These are phyloP conservation scores for Incurvaria masculella DNA, from an alignment of 2,888 invertebrate species.

Conservation along the genomic window DNA sequence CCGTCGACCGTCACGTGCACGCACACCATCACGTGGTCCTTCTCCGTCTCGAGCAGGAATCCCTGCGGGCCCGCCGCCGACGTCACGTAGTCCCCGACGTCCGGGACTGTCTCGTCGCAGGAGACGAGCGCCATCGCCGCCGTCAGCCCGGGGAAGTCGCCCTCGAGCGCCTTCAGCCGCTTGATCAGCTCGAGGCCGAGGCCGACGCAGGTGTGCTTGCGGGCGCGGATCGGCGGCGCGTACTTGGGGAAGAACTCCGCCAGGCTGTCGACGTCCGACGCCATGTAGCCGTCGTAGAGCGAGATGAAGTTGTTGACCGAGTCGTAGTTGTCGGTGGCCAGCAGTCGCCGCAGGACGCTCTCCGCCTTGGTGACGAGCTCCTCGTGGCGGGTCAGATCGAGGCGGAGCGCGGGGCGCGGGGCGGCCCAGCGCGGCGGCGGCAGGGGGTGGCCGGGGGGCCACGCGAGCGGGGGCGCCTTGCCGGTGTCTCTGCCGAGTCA, in stretches of 20 bases:
- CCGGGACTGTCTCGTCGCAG: slow-evolving; percentile 81
- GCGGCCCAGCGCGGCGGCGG: slow-evolving; percentile 49
- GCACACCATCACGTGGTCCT: slow-evolving; percentile 84
- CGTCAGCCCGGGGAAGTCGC: slow-evolving; percentile 66
- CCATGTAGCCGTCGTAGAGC: slow-evolving; percentile 64
- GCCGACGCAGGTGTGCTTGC: slow-evolving; percentile 88
- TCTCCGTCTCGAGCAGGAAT: slow-evolving; percentile 69
- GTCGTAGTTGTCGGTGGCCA: slow-evolving; percentile 86
- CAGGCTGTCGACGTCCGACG: slow-evolving; percentile 64
- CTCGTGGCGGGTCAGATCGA: slow-evolving; percentile 76
- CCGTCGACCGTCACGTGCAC: slow-evolving; percentile 71
- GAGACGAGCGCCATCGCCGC: slow-evolving; percentile 74
- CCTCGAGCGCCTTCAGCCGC: slow-evolving; percentile 58
- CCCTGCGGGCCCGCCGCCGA: slow-evolving; percentile 58
- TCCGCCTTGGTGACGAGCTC: slow-evolving; percentile 80
- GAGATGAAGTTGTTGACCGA: slow-evolving; percentile 83
- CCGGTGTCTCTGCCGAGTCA: slow-evolving; percentile 73
- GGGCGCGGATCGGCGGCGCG: slow-evolving; percentile 76
- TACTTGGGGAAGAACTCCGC: slow-evolving; percentile 79
- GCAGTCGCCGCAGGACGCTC: slow-evolving; percentile 76
- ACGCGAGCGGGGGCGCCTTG: slow-evolving; percentile 24
- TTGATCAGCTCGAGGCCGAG: slow-evolving; percentile 80
- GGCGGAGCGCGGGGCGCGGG: slow-evolving; percentile 61
- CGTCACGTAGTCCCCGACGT: slow-evolving; percentile 60
- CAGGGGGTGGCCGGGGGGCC: slow-evolving; percentile 50